Evolutionary conservation across 2,113 vertebrate genomes (phyloP).

Genomic region (Hemicordylus capensis): DNA sequence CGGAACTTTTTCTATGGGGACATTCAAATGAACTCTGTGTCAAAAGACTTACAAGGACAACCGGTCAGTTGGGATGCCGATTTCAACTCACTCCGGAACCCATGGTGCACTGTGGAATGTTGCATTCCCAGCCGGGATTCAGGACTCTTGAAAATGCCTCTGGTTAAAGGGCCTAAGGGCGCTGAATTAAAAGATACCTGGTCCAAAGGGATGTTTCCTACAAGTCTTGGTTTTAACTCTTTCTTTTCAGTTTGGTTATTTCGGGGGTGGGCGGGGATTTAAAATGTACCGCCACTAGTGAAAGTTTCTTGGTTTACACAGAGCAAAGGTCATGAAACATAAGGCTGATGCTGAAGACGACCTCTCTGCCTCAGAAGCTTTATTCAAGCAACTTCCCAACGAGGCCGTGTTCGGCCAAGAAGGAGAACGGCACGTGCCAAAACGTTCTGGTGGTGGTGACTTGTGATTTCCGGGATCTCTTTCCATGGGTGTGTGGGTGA

Average conservation of each 20-base stretch:
- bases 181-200: neutral
- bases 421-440: neutral
- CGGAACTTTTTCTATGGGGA: neutral
- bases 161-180: neutral
- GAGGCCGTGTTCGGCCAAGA: neutral
- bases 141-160: neutral
- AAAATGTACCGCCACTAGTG: constrained; percentile 65
- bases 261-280: neutral
- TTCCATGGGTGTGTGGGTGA: too few species aligned
- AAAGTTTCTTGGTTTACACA: constrained; percentile 23
- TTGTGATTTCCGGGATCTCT: rapidly evolving
- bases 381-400: rapidly evolving
- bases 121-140: neutral
- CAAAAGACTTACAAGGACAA: neutral
- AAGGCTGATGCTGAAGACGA: rapidly evolving
- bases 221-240: constrained; percentile 59
- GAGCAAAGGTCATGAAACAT: neutral
- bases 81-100: neutral
- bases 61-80: neutral
- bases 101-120: neutral
- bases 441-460: neutral
- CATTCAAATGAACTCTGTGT: neutral
- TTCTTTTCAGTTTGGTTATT: constrained; percentile 59
- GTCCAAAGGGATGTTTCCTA: rapidly evolving
- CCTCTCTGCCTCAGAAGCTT: rapidly evolving